Percentiles rank a stretch among this genome's conserved stretches.
Conservation (phyloP, 1,140 invertebrate species). For the Globodera rostochiensis region DNA sequence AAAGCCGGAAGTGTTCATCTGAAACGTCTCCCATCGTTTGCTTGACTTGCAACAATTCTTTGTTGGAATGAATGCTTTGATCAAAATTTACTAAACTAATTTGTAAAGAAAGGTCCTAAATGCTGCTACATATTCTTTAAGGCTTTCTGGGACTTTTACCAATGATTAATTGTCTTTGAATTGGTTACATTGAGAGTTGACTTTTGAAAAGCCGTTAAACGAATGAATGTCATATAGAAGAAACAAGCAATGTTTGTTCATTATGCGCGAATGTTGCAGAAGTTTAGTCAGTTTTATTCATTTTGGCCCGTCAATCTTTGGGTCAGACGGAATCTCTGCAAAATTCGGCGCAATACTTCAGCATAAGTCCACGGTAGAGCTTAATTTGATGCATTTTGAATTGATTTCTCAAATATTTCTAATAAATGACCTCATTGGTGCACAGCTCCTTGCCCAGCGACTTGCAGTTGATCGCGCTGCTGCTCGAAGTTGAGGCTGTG, state of each 20-base stretch:
- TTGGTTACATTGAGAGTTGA: too few species aligned
- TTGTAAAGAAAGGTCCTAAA: too few species aligned
- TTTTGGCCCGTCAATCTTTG: neutral
- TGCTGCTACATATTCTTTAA: too few species aligned
- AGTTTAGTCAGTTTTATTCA: neutral
- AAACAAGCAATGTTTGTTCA: too few species aligned
- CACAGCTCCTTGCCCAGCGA: neutral
- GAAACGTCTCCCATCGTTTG: neutral
- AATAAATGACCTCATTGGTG: neutral
- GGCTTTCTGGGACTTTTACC: too few species aligned
- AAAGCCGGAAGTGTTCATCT: constrained; percentile 47
- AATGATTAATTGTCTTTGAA: too few species aligned
- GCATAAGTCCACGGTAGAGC: neutral
- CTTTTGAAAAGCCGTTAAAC: too few species aligned
- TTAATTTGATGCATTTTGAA: neutral
- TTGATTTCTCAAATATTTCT: neutral
- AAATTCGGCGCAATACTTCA: neutral
- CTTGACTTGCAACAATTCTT: too few species aligned
- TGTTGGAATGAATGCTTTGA: too few species aligned
- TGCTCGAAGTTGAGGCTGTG: neutral
- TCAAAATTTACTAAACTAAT: too few species aligned
- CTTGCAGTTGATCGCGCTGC: neutral
- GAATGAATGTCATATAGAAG: too few species aligned
- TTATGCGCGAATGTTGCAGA: too few species aligned
- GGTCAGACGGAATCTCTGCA: neutral